phyloP scores from a whole-genome alignment of 2,797 vertebrate species.

The Oceanodroma leucorhoa region DNA sequence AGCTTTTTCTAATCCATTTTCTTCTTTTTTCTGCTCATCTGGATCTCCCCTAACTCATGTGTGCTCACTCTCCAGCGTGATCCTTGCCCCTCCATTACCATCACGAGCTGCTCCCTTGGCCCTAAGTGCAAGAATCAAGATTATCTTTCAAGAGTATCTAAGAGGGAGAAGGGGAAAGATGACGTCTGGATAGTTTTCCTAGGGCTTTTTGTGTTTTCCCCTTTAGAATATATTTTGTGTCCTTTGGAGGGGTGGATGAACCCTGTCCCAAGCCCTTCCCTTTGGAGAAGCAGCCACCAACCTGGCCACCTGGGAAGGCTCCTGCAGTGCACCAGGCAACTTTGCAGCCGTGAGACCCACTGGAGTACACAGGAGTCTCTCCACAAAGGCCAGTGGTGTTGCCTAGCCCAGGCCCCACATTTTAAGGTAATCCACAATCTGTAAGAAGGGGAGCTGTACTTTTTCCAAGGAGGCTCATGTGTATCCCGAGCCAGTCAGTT shows the following conservation, averaged over 20 bases:
- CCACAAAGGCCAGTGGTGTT: background rate
- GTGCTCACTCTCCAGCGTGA: background rate
- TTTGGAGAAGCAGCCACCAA: background rate
- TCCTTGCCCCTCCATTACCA: background rate
- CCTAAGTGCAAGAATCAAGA: background rate
- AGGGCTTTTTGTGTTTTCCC: background rate
- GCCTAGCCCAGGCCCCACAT: background rate
- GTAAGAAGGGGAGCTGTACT: background rate
- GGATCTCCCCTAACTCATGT: background rate
- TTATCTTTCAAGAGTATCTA: background rate
- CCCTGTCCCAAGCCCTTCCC: background rate
- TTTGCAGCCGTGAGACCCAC: background rate
- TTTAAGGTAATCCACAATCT: background rate
- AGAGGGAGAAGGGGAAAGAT: background rate
- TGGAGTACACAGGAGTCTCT: fast-evolving
- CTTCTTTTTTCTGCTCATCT: background rate
- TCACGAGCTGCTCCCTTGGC: background rate
- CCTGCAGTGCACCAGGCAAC: fast-evolving
- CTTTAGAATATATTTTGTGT: background rate
- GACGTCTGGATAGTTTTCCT: background rate
- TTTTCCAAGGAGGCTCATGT: background rate
- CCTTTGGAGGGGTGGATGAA: background rate
- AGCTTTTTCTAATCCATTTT: background rate
- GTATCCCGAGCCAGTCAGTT: background rate
- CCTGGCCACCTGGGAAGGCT: background rate